Evolutionary conservation across 2,888 invertebrate species (phyloP), one percentile per base, ranked within the genome.

Genomic region (Acanthosoma haemorrhoidale): DNA sequence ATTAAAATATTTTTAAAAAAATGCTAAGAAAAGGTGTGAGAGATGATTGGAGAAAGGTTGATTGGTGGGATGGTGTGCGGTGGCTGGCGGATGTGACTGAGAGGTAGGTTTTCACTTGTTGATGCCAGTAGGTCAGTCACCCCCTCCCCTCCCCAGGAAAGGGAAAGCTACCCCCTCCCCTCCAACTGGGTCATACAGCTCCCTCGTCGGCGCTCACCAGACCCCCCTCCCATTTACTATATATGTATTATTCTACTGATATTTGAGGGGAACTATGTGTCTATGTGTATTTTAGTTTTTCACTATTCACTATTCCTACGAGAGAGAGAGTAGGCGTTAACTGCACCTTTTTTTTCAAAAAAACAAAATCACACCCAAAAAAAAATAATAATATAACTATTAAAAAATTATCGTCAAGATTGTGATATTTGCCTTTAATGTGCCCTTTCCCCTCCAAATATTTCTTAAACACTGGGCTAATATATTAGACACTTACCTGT

Each of bases 51-150:
- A 51, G 43, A 43, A 43, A 21, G 51, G 25, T 25, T 51, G 51
- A 51, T 21, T 21, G 21, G 25, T 43, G 25, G 51, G 51, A 25
- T 25, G 21, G 32, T 16, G 21, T 36, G 61, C 38, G 38, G 38
- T n/a, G 61, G 61, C 61, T 61, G 61, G 61, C 61, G 61, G 61
- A 60, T 60, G 31, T 31, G 31, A 18, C 32, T 32, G 32, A 32
- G 60, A 61, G 61, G 38, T 61, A 38, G 61, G 61, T 61, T 34
- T 61, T 61, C 61, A 61, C 61, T 61, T 61, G 61, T 61, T 61
- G 61, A 61, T 61, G 61, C 21, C 34, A 61, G 34, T 61, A 61
- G 61, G 61, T 61, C 61, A 61, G 32, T 61, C 38, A 61, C 61
- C 61, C 36, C 61, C 61, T 36, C 61, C 61, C 59, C 31, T 36